phyloP scores from a whole-genome alignment of 2,888 invertebrate species.

The Girardia tigrina region DNA sequence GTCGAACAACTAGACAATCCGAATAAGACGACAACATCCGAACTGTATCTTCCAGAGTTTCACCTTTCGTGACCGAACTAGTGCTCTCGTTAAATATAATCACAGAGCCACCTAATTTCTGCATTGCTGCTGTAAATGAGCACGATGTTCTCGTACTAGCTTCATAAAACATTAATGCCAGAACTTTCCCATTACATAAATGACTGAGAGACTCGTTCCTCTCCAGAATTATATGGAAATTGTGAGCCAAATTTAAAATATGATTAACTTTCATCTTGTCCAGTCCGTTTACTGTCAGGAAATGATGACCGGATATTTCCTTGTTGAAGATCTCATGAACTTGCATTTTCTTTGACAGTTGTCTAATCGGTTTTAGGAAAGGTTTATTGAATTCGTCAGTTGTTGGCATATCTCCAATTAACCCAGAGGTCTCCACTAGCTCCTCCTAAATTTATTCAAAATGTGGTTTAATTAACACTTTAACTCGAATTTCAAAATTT shows the following conservation, averaged over 20 bases:
- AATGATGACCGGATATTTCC: neutral
- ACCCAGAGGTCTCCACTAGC: no score
- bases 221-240: neutral
- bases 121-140: conserved; percentile 92
- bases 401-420: no score
- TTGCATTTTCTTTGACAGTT: neutral
- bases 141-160: conserved; percentile 86
- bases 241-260: neutral
- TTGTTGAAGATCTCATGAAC: neutral
- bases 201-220: conserved; percentile 54
- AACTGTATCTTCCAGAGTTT: conserved; percentile 64
- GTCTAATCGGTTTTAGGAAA: no score
- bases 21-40: conserved; percentile 57
- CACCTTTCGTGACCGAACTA: conserved; percentile 89
- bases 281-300: neutral
- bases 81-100: conserved; percentile 73
- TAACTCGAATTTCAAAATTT: no score
- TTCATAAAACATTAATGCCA: conserved; percentile 93
- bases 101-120: conserved; percentile 79
- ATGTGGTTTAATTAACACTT: no score
- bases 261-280: neutral
- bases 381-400: no score
- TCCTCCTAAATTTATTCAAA: no score
- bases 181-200: conserved; percentile 57
- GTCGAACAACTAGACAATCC: conserved; percentile 80